Base-by-base conservation (phyloP, 2,797 vertebrate genomes). In the Ctenochaetus hawaiiensis region DNA sequence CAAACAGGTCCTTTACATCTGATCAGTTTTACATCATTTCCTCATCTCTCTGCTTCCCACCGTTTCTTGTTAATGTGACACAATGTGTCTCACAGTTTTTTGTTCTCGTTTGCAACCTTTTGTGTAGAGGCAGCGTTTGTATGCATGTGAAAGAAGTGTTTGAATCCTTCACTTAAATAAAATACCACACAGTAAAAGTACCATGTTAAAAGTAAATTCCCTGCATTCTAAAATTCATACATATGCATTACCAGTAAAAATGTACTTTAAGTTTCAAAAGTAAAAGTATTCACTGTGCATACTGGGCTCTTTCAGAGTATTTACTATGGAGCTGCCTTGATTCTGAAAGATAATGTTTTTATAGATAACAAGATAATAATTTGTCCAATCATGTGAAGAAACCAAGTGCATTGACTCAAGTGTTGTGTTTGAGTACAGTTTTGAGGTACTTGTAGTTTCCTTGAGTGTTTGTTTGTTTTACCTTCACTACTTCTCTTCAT, bases 21-120 rank as follows among this genome's bases (percentile, higher is more conserved):
- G 66, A 84, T 89, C 63, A 45, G 61, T 75, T 88, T 83, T 62
- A 77, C 86, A 82, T 88, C 77, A 89, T 87, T 81, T 89, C 87
- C 85, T 86, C 78, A 34, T 45, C 13, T 22, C 16, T 4, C 39
- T 54, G 44, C 74, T 80, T 88, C 82, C 73, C 75, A 76, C 45
- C 8, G 5, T 75, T 73, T 80, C 82, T 78, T 39, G 61, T 71
- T 72, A 84, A 78, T 56, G 26, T 87, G 60, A 78, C 66, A 62
- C 79, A 53, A 70, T 3, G 26, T 41, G 52, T 67, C 37, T 30
- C 45, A 17, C 23, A 6, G 10, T 49, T n/a, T 72, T 67, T 47
- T 10, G 11, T 30, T 23, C 18, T 57, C 0, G 22, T 60, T 48
- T n/a, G n/a, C 11, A 23, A 18, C 22, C 8, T 53, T 26, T 43